Evolutionary conservation across 2,797 vertebrate genomes (phyloP), one percentile per base, ranked within the genome.

Genomic region (Coccyzus lansbergi): DNA sequence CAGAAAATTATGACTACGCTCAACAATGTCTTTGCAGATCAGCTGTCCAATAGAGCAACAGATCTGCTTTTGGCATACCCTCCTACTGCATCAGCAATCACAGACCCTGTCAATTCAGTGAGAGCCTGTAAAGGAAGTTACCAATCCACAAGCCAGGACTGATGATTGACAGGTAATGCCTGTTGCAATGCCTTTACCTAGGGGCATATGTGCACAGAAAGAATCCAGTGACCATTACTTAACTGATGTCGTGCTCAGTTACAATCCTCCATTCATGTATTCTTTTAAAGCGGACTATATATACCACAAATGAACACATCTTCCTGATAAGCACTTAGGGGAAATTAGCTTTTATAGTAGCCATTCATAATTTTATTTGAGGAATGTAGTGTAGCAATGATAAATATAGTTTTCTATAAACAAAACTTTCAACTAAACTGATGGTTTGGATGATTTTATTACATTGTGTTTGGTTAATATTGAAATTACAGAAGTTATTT

Each of bases 41-140:
- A 21, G 14, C 7, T 76, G 21, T 14, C 10, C 28, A 53, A 3
- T 1, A 60, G 25, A 56, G 31, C 7, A 76, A 49, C 16, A 51
- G 13, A 49, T 56, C 12, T 83, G n/a, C 12, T 78, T 68, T 56
- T 80, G 20, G 6, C 58, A n/a, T 12, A 18, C 17, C 12, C 49
- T 67, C 25, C 26, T 20, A 59, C 22, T 3, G 3, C 58, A 51
- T 51, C 51, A 88, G 29, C 42, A 82, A 38, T n/a, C 12, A 24
- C 6, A 1, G 3, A 31, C 31, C 15, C 0, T 0, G 10, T 40
- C 15, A 70, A 5, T 51, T 65, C 49, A 68, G 34, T 38, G 20
- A 74, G 18, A 69, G 19, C 19, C 56, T 89, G 22, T 12, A 67
- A 55, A 67, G 24, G 18, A 80, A 40, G 7, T 33, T 51, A 34